Base-by-base conservation (phyloP, 2,113 vertebrate species). In the Ranitomeya variabilis region DNA sequence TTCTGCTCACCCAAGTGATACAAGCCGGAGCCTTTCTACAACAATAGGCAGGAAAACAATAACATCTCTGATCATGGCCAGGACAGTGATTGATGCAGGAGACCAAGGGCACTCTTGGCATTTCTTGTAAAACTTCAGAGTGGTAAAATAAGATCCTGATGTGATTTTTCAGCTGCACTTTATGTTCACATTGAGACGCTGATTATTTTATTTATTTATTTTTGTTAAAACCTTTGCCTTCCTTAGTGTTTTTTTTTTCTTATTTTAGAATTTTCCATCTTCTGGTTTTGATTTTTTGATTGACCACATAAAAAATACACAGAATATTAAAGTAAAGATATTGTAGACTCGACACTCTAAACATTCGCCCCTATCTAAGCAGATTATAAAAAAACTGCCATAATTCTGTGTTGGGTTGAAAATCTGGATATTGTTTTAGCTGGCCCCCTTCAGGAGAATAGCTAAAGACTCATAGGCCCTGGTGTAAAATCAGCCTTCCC, bases 31-130 rank as follows among this genome's bases (percentile, higher is more conserved):
- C 73, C 37, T 78, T 87, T 62, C 21, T 69, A 79, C 45, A 84
- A 88, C 80, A 89, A 89, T 89, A 79, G 73, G n/a, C 52, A 69
- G 16, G 55, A 83, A 67, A 89, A 89, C 87, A 89, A 89, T 84
- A 85, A 78, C 73, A 85, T 51, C 79, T 55, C 55, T 82, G 66
- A 69, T 88, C 86, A 14, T 62, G 51, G 18, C 23, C 23, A 6
- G 62, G 87, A 89, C 81, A 85, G 52, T 89, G 87, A 89, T 79
- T 85, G 87, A 89, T 89, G 62, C 60, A 18, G 1, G 16, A 80
- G 77, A 69, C 77, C 77, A 84, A 69, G 66, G 64, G 82, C 82
- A 83, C 64, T 21, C 82, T 54, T 71, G n/a, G 82, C 66, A 12
- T 55, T 69, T 71, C 66, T 71, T n/a, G 62, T 52, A 69, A 71